Percentiles rank a stretch among this genome's conserved stretches.
Conservation (phyloP, 1,140 invertebrate genomes). For the Riptortus pedestris region DNA sequence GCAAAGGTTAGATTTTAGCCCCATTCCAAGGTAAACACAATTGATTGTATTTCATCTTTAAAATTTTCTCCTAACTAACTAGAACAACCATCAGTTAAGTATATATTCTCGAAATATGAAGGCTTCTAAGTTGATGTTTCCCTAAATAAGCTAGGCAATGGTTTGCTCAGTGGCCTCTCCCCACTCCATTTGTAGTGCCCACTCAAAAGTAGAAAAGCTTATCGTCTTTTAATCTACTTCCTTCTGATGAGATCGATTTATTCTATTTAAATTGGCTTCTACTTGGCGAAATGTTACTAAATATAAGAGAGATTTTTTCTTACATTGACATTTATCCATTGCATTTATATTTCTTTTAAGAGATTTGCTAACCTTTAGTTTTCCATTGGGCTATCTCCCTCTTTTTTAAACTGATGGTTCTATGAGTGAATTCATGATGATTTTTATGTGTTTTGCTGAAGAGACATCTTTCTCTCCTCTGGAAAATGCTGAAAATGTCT, state of each 20-base stretch:
- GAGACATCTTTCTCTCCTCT: too few species aligned
- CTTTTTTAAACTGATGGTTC: too few species aligned
- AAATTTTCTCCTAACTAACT: constrained; percentile 2
- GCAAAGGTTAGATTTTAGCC: constrained; percentile 25
- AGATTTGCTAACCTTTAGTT: too few species aligned
- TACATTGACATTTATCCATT: too few species aligned
- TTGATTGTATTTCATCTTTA: constrained; percentile 14
- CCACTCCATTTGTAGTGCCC: constrained; percentile 23
- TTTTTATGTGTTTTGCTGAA: too few species aligned
- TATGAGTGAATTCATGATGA: too few species aligned
- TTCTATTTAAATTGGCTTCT: not conserved
- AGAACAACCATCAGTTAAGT: not conserved
- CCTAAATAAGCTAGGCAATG: not conserved
- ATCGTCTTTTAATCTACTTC: constrained; percentile 10
- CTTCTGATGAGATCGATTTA: not conserved
- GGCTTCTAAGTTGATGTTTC: not conserved
- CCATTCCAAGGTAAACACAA: constrained; percentile 20
- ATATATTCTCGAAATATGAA: not conserved
- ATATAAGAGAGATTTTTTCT: too few species aligned
- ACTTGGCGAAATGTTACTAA: too few species aligned
- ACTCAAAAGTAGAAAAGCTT: constrained; percentile 22
- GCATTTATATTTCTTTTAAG: too few species aligned
- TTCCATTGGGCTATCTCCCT: too few species aligned
- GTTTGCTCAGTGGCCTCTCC: constrained; percentile 15
- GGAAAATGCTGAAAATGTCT: too few species aligned